A percentile compares a stretch with the other conserved stretches of the same genome.
These are phyloP conservation scores for Eumerus sabulonum DNA, from an alignment of 2,888 invertebrate genomes.

Conservation along the genomic window DNA sequence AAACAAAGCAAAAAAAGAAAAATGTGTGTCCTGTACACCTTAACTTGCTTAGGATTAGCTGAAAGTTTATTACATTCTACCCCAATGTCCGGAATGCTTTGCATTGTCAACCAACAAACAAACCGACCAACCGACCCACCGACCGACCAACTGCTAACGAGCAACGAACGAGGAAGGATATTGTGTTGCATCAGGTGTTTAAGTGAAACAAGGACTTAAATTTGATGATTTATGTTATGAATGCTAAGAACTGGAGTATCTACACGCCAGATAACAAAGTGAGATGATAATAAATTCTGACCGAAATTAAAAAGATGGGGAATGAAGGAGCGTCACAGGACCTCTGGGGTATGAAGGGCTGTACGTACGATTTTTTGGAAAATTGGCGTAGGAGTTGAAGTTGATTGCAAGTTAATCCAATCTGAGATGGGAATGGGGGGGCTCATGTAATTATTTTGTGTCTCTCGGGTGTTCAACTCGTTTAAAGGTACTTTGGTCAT, in stretches of 20 bases:
- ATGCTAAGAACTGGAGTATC: conserved; percentile 54
- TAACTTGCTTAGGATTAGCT: conserved; percentile 66
- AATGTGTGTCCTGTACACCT: conserved; percentile 48
- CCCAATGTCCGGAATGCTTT: neutral
- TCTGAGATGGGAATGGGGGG: too few relatives aligned
- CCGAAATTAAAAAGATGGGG: conserved; percentile 42
- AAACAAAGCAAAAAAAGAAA: neutral
- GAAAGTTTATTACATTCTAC: conserved; percentile 58
- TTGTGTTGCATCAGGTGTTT: conserved; percentile 67
- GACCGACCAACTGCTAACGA: conserved; percentile 37
- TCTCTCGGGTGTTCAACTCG: too few relatives aligned
- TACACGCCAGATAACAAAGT: conserved; percentile 50
- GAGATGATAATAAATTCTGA: conserved; percentile 59
- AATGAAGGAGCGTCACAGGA: too few relatives aligned
- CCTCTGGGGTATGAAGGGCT: too few relatives aligned
- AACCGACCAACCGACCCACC: conserved; percentile 2
- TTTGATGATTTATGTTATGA: conserved; percentile 63
- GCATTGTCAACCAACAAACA: conserved; percentile 22
- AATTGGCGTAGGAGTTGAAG: too few relatives aligned
- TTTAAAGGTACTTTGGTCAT: too few relatives aligned
- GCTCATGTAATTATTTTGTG: too few relatives aligned
- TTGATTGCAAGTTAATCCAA: too few relatives aligned
- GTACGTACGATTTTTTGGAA: too few relatives aligned
- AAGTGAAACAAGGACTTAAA: conserved; percentile 68
- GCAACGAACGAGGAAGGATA: conserved; percentile 2